A percentile compares a stretch with the other conserved stretches of the same genome.
phyloP scores from a whole-genome alignment of 2,113 vertebrate species.

The Notarius lentiginosus region DNA sequence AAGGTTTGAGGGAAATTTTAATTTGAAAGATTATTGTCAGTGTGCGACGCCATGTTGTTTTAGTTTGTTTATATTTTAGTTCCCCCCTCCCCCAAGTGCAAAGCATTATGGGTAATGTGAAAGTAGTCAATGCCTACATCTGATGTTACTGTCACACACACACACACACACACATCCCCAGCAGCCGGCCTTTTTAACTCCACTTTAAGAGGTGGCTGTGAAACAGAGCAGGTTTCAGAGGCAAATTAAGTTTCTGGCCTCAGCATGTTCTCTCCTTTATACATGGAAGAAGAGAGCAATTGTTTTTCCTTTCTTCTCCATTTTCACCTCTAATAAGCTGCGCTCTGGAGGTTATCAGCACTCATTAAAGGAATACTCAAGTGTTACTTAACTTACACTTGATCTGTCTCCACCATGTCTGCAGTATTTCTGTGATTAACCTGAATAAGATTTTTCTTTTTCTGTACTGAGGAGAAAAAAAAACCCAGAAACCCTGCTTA shows the following conservation, averaged over 20 bases:
- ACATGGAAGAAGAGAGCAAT: background rate
- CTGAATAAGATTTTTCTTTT: background rate
- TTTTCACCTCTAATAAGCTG: background rate
- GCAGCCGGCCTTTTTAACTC: constrained; percentile 16
- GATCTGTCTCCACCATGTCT: background rate
- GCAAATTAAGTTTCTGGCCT: constrained; percentile 16
- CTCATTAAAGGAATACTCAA: background rate
- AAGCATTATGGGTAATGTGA: no score
- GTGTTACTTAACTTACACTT: background rate
- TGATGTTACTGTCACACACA: background rate
- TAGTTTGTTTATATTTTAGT: no score
- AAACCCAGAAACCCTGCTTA: background rate
- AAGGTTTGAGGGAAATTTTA: no score
- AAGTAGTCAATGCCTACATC: background rate
- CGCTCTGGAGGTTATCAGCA: constrained; percentile 32
- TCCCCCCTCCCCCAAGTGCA: no score
- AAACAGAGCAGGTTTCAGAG: constrained; percentile 22
- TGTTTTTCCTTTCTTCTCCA: constrained; percentile 4
- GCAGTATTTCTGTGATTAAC: background rate
- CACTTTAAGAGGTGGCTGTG: constrained; percentile 27
- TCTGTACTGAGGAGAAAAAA: background rate
- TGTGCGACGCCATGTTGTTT: no score
- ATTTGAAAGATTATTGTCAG: no score
- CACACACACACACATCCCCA: constrained; percentile 13
- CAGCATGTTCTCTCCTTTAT: constrained; percentile 22